These are phyloP conservation scores for Dicycla oo DNA, from an alignment of 2,888 invertebrate species.

Conservation along the genomic window DNA sequence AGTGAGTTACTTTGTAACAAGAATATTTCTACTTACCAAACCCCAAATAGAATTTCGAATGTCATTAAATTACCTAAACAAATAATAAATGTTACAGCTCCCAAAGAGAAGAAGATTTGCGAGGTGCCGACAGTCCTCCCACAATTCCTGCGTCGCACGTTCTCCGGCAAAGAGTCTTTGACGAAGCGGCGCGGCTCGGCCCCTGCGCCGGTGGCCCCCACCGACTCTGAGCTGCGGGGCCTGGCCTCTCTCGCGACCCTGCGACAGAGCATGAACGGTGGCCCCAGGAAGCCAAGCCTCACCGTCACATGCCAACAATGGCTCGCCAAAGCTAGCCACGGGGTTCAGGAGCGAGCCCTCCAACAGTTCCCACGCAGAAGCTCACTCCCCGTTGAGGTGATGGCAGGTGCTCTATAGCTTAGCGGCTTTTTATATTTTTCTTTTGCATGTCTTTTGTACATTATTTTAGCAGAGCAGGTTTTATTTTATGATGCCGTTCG, in stretches of 20 bases:
- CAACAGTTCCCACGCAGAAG: conserved; percentile 76
- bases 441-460: conserved; percentile 58
- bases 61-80: not conserved
- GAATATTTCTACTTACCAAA: not conserved
- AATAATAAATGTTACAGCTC: conserved; percentile 64
- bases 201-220: conserved; percentile 76
- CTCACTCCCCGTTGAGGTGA: conserved; percentile 87
- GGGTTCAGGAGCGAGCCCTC: conserved; percentile 68
- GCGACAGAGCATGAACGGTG: conserved; percentile 75
- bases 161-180: conserved; percentile 76
- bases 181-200: conserved; percentile 81
- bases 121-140: conserved; percentile 74
- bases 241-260: conserved; percentile 68
- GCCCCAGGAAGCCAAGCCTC: conserved; percentile 73
- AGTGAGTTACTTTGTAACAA: conserved; percentile 65
- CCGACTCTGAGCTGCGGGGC: conserved; percentile 76
- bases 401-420: conserved; percentile 80
- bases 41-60: not conserved
- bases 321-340: conserved; percentile 73
- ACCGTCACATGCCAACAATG: conserved; percentile 78
- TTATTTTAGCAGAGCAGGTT: conserved; percentile 41
- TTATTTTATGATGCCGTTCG: conserved; percentile 16
- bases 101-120: conserved; percentile 77
- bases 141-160: conserved; percentile 74
- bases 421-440: conserved; percentile 69